A percentile compares a stretch with the other conserved stretches of the same genome.
phyloP scores from a whole-genome alignment of 2,113 vertebrate genomes.

The Axis porcinus region DNA sequence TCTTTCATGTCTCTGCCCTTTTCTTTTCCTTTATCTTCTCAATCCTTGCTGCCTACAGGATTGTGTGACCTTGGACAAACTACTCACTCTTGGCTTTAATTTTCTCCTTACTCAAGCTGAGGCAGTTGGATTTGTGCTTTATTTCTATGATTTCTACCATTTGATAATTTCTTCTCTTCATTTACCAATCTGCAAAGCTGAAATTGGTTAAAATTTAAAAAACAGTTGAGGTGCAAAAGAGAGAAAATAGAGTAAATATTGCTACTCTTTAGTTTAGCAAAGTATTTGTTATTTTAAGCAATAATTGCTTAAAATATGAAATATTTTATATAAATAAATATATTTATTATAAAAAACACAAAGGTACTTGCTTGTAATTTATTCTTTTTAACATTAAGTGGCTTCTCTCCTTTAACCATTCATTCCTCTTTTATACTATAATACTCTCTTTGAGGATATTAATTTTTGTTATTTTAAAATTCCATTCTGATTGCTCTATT shows the following conservation, averaged over 20 bases:
- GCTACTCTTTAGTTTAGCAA: background rate
- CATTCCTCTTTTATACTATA: background rate
- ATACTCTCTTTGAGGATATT: background rate
- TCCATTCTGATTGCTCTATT: background rate
- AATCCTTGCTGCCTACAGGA: background rate
- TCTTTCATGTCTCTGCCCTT: background rate
- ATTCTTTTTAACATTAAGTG: background rate
- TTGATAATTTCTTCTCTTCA: background rate
- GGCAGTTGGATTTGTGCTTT: background rate
- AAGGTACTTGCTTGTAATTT: background rate
- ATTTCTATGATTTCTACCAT: background rate
- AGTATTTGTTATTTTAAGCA: background rate
- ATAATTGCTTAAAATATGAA: background rate
- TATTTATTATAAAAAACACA: background rate
- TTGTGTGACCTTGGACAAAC: background rate
- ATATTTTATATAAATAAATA: background rate
- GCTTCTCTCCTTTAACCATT: background rate
- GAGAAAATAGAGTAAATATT: background rate
- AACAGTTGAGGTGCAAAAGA: background rate
- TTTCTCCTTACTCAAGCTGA: background rate
- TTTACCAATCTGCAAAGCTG: background rate
- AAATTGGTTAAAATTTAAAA: background rate
- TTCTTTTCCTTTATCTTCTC: background rate
- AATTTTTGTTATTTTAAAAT: background rate
- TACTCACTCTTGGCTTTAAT: background rate